phyloP scores from a whole-genome alignment of 2,888 invertebrate genomes.

The Myopa testacea region DNA sequence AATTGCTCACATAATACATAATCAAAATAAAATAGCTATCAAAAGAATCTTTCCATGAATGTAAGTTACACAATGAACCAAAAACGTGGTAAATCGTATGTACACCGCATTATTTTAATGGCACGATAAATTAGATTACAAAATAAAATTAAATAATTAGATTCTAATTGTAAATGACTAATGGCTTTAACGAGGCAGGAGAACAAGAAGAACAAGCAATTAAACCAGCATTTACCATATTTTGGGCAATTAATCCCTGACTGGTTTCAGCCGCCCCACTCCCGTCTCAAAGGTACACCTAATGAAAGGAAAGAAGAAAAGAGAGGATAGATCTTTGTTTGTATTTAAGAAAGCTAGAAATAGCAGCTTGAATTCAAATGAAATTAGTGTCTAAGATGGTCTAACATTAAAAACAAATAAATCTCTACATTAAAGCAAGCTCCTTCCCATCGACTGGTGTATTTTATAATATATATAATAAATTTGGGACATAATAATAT shows the following conservation, averaged over 20 bases:
- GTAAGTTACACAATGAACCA: too few species aligned
- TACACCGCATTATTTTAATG: too few species aligned
- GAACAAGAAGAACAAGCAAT: conserved; percentile 39
- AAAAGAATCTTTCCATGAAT: too few species aligned
- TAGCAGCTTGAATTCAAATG: conserved; percentile 10
- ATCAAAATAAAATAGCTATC: too few species aligned
- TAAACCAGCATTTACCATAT: conserved; percentile 68
- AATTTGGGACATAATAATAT: too few species aligned
- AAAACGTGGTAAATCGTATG: too few species aligned
- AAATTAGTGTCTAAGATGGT: conserved; percentile 33
- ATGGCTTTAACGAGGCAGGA: conserved; percentile 36
- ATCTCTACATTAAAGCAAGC: background rate
- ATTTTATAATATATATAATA: conserved; percentile 48
- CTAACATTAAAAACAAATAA: conserved; percentile 29
- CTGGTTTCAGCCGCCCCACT: conserved; percentile 71
- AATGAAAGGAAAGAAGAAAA: conserved; percentile 63
- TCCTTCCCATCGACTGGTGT: conserved; percentile 58
- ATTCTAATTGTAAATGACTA: background rate
- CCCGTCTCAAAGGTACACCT: conserved; percentile 71
- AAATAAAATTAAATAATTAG: too few species aligned
- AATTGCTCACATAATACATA: too few species aligned
- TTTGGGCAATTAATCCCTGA: conserved; percentile 70
- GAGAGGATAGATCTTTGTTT: conserved; percentile 49
- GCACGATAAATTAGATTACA: too few species aligned
- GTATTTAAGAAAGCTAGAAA: conserved; percentile 41